A percentile compares a stretch with the other conserved stretches of the same genome.
Conservation (phyloP, 2,888 invertebrate species). For the Sussaba pulchella region DNA sequence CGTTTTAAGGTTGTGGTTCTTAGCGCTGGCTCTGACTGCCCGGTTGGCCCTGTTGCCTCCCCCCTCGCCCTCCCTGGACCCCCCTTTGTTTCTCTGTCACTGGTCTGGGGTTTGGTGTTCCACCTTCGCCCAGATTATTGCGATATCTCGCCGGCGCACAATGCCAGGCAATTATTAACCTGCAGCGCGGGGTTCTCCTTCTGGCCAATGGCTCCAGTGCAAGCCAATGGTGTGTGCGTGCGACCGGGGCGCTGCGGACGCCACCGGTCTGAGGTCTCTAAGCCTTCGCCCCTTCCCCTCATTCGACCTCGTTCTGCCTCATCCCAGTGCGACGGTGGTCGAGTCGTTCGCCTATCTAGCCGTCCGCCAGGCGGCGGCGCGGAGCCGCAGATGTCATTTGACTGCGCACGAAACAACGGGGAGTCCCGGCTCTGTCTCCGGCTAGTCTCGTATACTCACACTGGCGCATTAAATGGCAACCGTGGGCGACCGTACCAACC, state of each 20-base stretch:
- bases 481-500: background rate
- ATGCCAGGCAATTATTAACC: slow-evolving; percentile 79
- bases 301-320: background rate
- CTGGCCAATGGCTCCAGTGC: background rate
- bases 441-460: background rate
- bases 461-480: background rate
- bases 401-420: slow-evolving; percentile 67
- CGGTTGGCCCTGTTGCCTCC: slow-evolving; percentile 41
- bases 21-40: slow-evolving; percentile 8
- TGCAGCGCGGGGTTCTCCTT: slow-evolving; percentile 69
- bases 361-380: slow-evolving; percentile 58
- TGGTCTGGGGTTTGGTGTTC: slow-evolving; percentile 57
- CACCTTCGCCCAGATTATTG: slow-evolving; percentile 73
- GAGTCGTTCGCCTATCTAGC: slow-evolving; percentile 66
- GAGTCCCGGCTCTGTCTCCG: slow-evolving; percentile 34
- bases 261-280: slow-evolving; percentile 65
- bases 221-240: background rate
- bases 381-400: slow-evolving; percentile 73
- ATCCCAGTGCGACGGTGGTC: slow-evolving; percentile 46
- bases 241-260: slow-evolving; percentile 3
- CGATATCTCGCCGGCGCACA: slow-evolving; percentile 78
- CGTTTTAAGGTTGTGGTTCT: too few relatives aligned
- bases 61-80: background rate
- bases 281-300: slow-evolving; percentile 45
- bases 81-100: slow-evolving; percentile 26